Base-by-base conservation (phyloP, 2,113 vertebrate species). In the Centropus bengalensis region DNA sequence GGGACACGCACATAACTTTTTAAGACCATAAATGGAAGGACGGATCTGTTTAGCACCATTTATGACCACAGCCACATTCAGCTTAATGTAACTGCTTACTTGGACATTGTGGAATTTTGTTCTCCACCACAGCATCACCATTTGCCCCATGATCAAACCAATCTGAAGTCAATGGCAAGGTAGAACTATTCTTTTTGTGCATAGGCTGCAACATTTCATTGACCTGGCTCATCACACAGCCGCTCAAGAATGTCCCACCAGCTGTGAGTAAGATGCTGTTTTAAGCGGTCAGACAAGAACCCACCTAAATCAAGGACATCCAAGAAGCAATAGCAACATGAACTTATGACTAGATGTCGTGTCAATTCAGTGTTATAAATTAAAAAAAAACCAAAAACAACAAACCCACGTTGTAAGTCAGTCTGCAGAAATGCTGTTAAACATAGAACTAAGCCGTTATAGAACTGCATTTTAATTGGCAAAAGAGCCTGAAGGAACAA, bases 261-360 rank as follows among this genome's bases (percentile, higher is more conserved):
- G 28, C 16, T 74, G 36, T 2, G 0, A 9, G 0, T 2, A 63
- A 56, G 16, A n/a, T 5, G 2, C 13, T 8, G 24, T 79, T 79
- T 64, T 26, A 85, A 21, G 33, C 5, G 5, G 1, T 14, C 70
- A 75, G 33, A 18, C 13, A 89, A 33, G 26, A 85, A 33, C 5
- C 7, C 7, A 42, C 18, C 18, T 56, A 45, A 82, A 60, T 4
- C 52, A 71, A 8, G 8, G 9, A 47, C 18, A 69, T 8, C 14
- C 55, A 74, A 1, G 3, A 52, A 68, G 20, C 32, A 88, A 85
- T 76, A 40, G 11, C 27, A 56, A 56, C 7, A 23, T 2, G 12
- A 79, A 58, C 10, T 15, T 36, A 9, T 9, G 7, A 82, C 12
- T 24, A 9, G 12, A 80, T 38, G 4, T 27, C n/a, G 13, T 7